Percentiles rank a stretch among this genome's conserved stretches.
phyloP scores from a whole-genome alignment of 92 coral and sea anemone genomes.

The Virgularia gustaviana region DNA sequence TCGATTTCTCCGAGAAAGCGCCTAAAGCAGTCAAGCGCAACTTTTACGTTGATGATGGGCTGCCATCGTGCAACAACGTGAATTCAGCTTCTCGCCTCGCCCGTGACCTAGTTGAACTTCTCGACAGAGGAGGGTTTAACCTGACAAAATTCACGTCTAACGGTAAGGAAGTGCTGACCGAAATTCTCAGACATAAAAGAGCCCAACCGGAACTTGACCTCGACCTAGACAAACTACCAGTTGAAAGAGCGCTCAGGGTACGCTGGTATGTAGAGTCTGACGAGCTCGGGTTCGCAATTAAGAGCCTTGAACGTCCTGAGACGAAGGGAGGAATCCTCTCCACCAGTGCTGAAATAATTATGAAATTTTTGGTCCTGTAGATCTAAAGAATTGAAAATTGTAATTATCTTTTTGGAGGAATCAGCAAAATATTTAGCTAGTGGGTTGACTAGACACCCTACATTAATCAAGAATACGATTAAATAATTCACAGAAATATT shows the following conservation, averaged over 20 bases:
- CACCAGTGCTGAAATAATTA: conserved; percentile 45
- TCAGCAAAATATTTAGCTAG: neutral
- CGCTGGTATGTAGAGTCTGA: conserved; percentile 47
- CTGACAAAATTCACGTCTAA: conserved; percentile 48
- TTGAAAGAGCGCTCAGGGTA: conserved; percentile 55
- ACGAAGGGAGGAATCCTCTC: conserved; percentile 58
- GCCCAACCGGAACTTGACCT: conserved; percentile 34
- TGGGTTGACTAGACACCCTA: too few relatives aligned
- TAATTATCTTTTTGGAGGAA: conserved; percentile 56
- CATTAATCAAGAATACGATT: too few relatives aligned
- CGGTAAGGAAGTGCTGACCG: conserved; percentile 30
- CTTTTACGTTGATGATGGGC: conserved; percentile 57
- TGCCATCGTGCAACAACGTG: conserved; percentile 34
- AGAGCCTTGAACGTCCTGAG: conserved; percentile 42
- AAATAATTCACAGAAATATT: too few relatives aligned
- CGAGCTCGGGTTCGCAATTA: conserved; percentile 41
- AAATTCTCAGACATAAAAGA: conserved; percentile 26
- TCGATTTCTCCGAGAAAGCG: conserved; percentile 37
- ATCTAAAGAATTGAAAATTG: conserved; percentile 38
- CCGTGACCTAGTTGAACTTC: conserved; percentile 41
- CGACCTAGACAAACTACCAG: conserved; percentile 50
- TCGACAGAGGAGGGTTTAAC: conserved; percentile 46
- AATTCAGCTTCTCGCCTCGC: conserved; percentile 40
- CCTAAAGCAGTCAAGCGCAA: conserved; percentile 38
- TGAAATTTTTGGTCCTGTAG: conserved; percentile 55